Evolutionary conservation across 2,888 invertebrate genomes (phyloP), one percentile per base, ranked within the genome.

Genomic region (Nomada lathburiana): DNA sequence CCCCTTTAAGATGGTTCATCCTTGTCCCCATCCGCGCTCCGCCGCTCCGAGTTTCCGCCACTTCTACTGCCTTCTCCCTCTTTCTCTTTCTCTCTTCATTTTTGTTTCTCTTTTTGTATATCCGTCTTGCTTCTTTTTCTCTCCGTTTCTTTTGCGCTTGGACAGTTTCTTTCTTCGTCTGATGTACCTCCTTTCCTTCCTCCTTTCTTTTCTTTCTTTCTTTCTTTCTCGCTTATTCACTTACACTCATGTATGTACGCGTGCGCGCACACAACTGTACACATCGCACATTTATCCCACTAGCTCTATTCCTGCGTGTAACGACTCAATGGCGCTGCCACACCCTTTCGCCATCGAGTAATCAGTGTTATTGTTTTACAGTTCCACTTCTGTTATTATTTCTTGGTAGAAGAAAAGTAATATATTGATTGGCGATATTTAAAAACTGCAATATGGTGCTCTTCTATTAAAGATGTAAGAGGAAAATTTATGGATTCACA

Each of bases 291-390:
- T 83, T 89, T 89, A 88, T 86, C 78, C 88, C 84, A 85, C 90
- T 88, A 88, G 86, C 87, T 91, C 90, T 90, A 92, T 93, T 92
- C 88, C 92, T 92, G 92, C 92, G 91, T 92, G 91, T 92, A 93
- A 93, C 93, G 92, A 93, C 92, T 93, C 92, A 92, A 93, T 93
- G 93, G 93, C 91, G 92, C 90, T 92, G 93, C 93, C 93, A 93
- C 93, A 92, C 93, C 93, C 93, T 93, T 93, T 93, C 90, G 90
- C 92, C 93, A 92, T 91, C 92, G 91, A 91, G 91, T 93, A 93
- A 93, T 93, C 93, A 93, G 91, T 91, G 91, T 92, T 93, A 93
- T 93, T 93, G 93, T 93, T 92, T 92, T 92, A 91, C 90, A 91
- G 91, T 91, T 91, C 87, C 88, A 83, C 81, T 89, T 86, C 82